Evolutionary conservation across 2,888 invertebrate genomes (phyloP).

Genomic region (Drosophila cracens): DNA sequence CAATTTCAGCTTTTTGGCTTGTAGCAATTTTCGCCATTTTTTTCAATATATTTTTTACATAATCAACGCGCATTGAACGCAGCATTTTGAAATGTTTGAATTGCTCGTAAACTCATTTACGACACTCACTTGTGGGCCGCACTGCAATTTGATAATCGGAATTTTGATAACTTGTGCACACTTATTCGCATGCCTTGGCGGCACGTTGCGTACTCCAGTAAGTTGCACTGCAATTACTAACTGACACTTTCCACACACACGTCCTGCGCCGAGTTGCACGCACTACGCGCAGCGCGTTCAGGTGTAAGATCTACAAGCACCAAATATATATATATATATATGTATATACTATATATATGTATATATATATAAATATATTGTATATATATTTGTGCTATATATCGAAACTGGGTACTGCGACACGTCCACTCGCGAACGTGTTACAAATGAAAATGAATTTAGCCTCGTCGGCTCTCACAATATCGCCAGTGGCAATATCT

Average conservation of each 20-base stretch:
- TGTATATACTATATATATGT: conserved; percentile 22
- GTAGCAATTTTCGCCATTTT: conserved; percentile 19
- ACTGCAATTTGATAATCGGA: conserved; percentile 53
- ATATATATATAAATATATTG: conserved; percentile 25
- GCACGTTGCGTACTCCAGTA: conserved; percentile 43
- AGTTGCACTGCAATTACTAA: conserved; percentile 1
- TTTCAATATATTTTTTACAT: conserved; percentile 61
- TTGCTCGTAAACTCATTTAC: not conserved
- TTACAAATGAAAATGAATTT: conserved; percentile 81
- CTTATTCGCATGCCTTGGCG: conserved; percentile 72
- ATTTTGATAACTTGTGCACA: conserved; percentile 65
- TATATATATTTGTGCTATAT: conserved; percentile 49
- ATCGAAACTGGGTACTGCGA: conserved; percentile 44
- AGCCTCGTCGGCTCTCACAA: conserved; percentile 41
- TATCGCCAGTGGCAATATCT: conserved; percentile 29
- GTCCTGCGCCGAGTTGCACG: conserved; percentile 48
- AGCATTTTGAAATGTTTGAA: conserved; percentile 13
- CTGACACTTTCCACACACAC: conserved; percentile 24
- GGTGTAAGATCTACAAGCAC: conserved; percentile 54
- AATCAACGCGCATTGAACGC: conserved; percentile 62
- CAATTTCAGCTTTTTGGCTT: conserved; percentile 55
- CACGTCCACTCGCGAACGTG: conserved; percentile 82
- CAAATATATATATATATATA: conserved; percentile 29
- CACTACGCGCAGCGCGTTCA: conserved; percentile 57
- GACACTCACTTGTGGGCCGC: conserved; percentile 63